Evolutionary conservation across 37 sponge, comb jelly and placozoan species (phyloP).

Genomic region (Ianthella basta): DNA sequence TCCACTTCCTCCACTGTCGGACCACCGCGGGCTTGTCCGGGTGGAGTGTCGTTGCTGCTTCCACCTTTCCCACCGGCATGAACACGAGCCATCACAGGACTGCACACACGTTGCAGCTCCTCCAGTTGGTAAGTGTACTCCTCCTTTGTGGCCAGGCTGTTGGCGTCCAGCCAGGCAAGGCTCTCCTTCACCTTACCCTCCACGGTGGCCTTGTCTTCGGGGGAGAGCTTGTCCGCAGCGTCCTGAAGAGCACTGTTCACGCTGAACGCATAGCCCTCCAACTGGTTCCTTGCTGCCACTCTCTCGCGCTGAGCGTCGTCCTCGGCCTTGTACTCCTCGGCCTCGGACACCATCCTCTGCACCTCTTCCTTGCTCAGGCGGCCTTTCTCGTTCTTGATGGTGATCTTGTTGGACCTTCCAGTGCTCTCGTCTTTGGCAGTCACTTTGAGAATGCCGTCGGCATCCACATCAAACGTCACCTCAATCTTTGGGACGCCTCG

Average conservation of each 20-base stretch:
- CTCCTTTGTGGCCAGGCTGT: slow-evolving; percentile 72
- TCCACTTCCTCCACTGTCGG: slow-evolving; percentile 68
- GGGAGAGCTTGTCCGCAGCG: slow-evolving; percentile 49
- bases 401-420: slow-evolving; percentile 75
- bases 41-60: not conserved
- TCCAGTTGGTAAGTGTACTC: slow-evolving; percentile 69
- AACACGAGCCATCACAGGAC: slow-evolving; percentile 82
- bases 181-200: slow-evolving; percentile 35
- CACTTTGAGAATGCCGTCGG: slow-evolving; percentile 88
- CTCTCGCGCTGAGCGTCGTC: slow-evolving; percentile 70
- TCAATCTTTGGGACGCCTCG: slow-evolving; percentile 87
- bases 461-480: slow-evolving; percentile 86
- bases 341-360: slow-evolving; percentile 80
- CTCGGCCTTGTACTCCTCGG: slow-evolving; percentile 72
- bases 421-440: slow-evolving; percentile 83
- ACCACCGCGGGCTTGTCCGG: slow-evolving; percentile 22
- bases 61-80: slow-evolving; percentile 20
- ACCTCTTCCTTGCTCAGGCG: slow-evolving; percentile 65
- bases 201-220: slow-evolving; percentile 63
- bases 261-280: slow-evolving; percentile 76
- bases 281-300: slow-evolving; percentile 63
- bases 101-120: slow-evolving; percentile 72
- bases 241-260: slow-evolving; percentile 58
- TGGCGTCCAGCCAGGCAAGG: slow-evolving; percentile 74
- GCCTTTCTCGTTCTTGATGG: slow-evolving; percentile 84